A percentile compares a stretch with the other conserved stretches of the same genome.
phyloP scores from a whole-genome alignment of 2,113 vertebrate species.

The Protobothrops flavoviridis region DNA sequence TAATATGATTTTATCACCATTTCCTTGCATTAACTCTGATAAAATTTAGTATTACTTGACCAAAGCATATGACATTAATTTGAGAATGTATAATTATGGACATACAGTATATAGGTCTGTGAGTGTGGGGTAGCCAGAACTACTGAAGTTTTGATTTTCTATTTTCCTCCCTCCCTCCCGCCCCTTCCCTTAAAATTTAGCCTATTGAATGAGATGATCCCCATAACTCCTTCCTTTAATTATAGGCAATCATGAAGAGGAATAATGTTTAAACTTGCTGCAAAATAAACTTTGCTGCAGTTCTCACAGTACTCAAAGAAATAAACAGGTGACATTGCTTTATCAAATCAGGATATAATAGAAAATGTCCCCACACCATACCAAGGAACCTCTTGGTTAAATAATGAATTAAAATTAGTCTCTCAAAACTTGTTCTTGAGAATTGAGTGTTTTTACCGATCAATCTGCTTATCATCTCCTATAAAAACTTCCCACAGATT shows the following conservation, averaged over 20 bases:
- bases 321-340: not conserved
- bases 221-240: not conserved
- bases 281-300: not conserved
- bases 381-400: not conserved
- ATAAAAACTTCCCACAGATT: not conserved
- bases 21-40: not conserved
- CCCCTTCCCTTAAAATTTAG: not conserved
- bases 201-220: not conserved
- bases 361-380: not conserved
- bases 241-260: not conserved
- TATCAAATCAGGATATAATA: not conserved
- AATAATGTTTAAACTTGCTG: not conserved
- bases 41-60: not conserved
- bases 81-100: not conserved
- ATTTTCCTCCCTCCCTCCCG: no score
- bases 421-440: not conserved
- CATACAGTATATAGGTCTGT: not conserved
- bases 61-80: not conserved
- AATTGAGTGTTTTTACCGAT: not conserved
- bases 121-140: not conserved
- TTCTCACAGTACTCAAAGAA: not conserved
- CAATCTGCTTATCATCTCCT: not conserved
- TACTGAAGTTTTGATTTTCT: not conserved
- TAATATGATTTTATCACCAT: constrained; percentile 1
- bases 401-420: not conserved